Conservation (phyloP, 2,113 vertebrate species). For the Australoheros scitulus region DNA sequence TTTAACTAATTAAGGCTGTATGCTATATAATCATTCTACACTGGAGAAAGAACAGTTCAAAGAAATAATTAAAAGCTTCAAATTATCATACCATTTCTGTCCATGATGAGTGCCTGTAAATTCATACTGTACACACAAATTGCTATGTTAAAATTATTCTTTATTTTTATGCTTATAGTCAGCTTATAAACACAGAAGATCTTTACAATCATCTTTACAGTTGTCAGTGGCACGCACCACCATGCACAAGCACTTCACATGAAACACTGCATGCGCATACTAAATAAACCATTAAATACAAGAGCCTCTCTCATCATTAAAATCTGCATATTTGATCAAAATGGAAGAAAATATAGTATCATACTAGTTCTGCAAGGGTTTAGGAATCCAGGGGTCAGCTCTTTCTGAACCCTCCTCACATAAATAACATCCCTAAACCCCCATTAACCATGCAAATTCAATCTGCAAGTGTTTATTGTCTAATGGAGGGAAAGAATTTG, state of each 20-base stretch:
- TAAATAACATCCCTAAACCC: slow-evolving; percentile 88
- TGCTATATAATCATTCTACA: not conserved
- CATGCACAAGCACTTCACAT: not conserved
- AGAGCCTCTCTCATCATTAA: not conserved
- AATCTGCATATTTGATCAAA: not conserved
- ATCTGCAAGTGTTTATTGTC: slow-evolving; percentile 90
- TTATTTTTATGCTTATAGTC: not conserved
- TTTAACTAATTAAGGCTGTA: not conserved
- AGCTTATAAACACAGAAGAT: not conserved
- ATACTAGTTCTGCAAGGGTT: not conserved
- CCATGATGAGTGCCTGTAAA: not conserved
- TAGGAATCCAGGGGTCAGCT: slow-evolving; percentile 80
- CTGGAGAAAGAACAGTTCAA: not conserved
- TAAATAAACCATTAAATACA: not conserved
- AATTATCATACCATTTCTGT: not conserved
- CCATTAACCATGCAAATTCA: slow-evolving; percentile 96
- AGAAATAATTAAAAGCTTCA: not conserved
- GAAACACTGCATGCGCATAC: not conserved
- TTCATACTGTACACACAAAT: not conserved
- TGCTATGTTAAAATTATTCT: not conserved
- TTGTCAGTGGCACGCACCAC: not conserved
- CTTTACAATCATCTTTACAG: not conserved
- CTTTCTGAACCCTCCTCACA: slow-evolving; percentile 85
- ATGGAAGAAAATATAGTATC: not conserved
- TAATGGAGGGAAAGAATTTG: slow-evolving; percentile 80